Evolutionary conservation across 1,140 invertebrate species (phyloP), one percentile per base, ranked within the genome.

Genomic region (Zelostemma sp.): DNA sequence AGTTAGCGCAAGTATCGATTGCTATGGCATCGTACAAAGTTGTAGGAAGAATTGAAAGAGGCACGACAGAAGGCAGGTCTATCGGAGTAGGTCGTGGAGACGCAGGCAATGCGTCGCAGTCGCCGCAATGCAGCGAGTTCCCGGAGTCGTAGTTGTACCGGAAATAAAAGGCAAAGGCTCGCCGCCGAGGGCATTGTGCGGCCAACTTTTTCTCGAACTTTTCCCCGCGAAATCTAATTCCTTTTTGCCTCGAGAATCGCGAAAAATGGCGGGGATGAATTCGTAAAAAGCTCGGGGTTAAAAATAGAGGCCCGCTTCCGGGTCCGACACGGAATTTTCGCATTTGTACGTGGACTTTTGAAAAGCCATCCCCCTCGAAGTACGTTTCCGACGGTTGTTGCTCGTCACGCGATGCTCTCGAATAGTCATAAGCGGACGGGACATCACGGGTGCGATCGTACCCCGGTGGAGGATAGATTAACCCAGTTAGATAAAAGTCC

Each of bases 391-490:
- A 53, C 33, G 19, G 53, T 62, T 38, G 14, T 57, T 41, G 58
- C 58, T 62, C 48, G 59, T 68, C 66, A 68, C 66, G 66, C 66
- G 66, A 68, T 68, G 58, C 19, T 33, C 59, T 51, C 28, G 61
- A 68, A 59, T 67, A n/a, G 66, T 63, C 63, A 62, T 63, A 67
- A 62, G 66, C 63, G 51, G 63, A 56, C 28, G 49, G 35, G 58
- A n/a, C 14, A 38, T 38, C 45, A 51, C 43, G 51, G 33, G 38
- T 48, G 28, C 19, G 40, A 31, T 46, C 28, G 40, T 33, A 33
- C 43, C 45, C 75, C 72, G 70, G 64, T 59, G 64, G 65, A 68
- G 68, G 72, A 77, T 75, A 74, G 74, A 78, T 80, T 80, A 80
- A 80, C 77, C 77, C 64, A 72, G 75, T 79, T 79, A 78, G 78